These are phyloP conservation scores for Galleria mellonella DNA, from an alignment of 1,140 invertebrate species.

Conservation along the genomic window DNA sequence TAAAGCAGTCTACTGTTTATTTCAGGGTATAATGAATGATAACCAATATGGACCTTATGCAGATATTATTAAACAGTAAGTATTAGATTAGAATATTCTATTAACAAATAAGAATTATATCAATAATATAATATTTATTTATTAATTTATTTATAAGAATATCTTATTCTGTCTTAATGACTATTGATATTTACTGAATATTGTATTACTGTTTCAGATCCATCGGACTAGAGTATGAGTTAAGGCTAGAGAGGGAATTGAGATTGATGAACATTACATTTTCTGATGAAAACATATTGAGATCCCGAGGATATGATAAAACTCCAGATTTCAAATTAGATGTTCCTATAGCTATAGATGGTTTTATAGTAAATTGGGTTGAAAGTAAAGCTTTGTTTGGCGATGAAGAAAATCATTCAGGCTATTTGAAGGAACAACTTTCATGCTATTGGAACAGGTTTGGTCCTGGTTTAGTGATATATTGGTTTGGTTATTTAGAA, in stretches of 20 bases:
- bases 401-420: conserved; percentile 85
- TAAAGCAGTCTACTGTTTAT: no score
- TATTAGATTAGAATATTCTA: conserved; percentile 8
- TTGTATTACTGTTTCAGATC: conserved; percentile 38
- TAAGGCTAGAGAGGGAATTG: conserved; percentile 61
- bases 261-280: conserved; percentile 75
- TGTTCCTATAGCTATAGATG: conserved; percentile 90
- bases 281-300: conserved; percentile 87
- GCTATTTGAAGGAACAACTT: conserved; percentile 91
- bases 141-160: no score
- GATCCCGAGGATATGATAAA: conserved; percentile 92
- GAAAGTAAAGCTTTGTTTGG: conserved; percentile 97
- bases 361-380: conserved; percentile 94
- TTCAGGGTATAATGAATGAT: conserved; percentile 81
- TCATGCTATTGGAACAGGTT: conserved; percentile 95
- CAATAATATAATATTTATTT: not conserved
- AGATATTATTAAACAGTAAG: conserved; percentile 81
- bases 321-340: conserved; percentile 95
- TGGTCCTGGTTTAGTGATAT: conserved; percentile 95
- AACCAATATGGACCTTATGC: conserved; percentile 85
- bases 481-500: conserved; percentile 96
- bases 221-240: conserved; percentile 68
- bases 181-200: not conserved
- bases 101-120: not conserved
- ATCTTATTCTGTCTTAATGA: no score